Evolutionary conservation across 2,888 invertebrate species (phyloP).

Genomic region (Terebella lapidaria): DNA sequence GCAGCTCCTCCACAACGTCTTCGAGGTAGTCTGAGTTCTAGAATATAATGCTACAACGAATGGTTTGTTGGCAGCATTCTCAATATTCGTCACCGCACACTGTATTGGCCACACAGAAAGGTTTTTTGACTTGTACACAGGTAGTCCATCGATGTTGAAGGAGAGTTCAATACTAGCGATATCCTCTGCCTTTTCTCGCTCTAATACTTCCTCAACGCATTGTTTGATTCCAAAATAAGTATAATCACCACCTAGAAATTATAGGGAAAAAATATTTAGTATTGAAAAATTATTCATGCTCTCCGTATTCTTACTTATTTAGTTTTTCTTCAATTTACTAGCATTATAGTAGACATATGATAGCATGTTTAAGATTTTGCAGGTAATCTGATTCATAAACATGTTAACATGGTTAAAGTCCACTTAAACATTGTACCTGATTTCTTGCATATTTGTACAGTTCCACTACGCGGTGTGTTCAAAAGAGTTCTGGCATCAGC

Average conservation of each 20-base stretch:
- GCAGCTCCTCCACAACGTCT: too few relatives aligned
- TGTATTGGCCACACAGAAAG: slow-evolving; percentile 3
- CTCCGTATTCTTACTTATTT: too few relatives aligned
- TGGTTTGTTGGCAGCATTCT: neutral
- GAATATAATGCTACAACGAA: slow-evolving; percentile 4
- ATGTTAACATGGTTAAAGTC: too few relatives aligned
- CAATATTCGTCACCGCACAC: neutral
- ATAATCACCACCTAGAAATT: too few relatives aligned
- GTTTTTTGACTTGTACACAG: neutral
- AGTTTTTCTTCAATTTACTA: too few relatives aligned
- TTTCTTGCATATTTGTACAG: neutral
- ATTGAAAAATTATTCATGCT: too few relatives aligned
- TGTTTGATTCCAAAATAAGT: neutral
- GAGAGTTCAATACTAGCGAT: neutral
- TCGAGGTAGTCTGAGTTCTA: too few relatives aligned
- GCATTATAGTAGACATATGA: too few relatives aligned
- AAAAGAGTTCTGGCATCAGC: neutral
- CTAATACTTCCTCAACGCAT: neutral
- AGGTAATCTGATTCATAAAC: too few relatives aligned
- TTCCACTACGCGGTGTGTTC: neutral
- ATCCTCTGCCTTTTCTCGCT: neutral
- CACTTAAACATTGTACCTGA: too few relatives aligned
- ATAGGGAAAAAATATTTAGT: too few relatives aligned
- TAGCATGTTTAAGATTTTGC: too few relatives aligned
- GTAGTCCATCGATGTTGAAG: slow-evolving; percentile 3